Evolutionary conservation across 1,140 invertebrate species (phyloP).

Genomic region (Hypothenemus hampei): DNA sequence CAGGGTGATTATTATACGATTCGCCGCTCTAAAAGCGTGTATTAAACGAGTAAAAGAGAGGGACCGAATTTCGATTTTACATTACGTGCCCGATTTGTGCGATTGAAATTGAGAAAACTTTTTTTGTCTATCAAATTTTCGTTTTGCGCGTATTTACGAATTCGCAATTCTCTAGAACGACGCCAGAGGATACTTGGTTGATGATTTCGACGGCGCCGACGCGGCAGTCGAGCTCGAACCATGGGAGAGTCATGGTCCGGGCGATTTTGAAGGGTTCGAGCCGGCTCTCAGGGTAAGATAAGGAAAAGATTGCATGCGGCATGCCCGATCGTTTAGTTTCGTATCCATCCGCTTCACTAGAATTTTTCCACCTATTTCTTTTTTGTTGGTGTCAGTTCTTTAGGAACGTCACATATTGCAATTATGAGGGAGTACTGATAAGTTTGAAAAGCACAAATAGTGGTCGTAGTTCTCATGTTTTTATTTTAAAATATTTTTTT

Average conservation of each 20-base stretch:
- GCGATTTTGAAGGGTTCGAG: constrained; percentile 48
- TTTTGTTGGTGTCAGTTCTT: too few relatives aligned
- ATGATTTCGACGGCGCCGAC: constrained; percentile 47
- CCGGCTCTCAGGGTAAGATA: constrained; percentile 40
- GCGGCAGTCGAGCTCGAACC: constrained; percentile 56
- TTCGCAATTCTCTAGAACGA: constrained; percentile 41
- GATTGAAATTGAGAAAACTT: too few relatives aligned
- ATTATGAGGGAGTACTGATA: too few relatives aligned
- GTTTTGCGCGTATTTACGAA: too few relatives aligned
- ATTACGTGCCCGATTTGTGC: not conserved
- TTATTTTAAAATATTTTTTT: too few relatives aligned
- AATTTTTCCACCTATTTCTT: too few relatives aligned
- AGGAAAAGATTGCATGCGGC: constrained; percentile 10
- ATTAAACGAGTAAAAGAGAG: not conserved
- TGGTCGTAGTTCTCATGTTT: too few relatives aligned
- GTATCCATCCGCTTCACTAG: too few relatives aligned
- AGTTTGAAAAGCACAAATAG: too few relatives aligned
- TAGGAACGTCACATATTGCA: too few relatives aligned
- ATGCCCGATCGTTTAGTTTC: too few relatives aligned
- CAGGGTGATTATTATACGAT: not conserved
- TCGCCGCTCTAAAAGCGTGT: not conserved
- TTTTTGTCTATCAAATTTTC: not conserved
- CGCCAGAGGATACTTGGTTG: constrained; percentile 26
- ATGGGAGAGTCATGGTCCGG: constrained; percentile 57
- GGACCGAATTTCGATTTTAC: not conserved